A percentile compares a stretch with the other conserved stretches of the same genome.
Evolutionary conservation across 2,113 vertebrate genomes (phyloP).

Genomic region (Urocitellus parryii): DNA sequence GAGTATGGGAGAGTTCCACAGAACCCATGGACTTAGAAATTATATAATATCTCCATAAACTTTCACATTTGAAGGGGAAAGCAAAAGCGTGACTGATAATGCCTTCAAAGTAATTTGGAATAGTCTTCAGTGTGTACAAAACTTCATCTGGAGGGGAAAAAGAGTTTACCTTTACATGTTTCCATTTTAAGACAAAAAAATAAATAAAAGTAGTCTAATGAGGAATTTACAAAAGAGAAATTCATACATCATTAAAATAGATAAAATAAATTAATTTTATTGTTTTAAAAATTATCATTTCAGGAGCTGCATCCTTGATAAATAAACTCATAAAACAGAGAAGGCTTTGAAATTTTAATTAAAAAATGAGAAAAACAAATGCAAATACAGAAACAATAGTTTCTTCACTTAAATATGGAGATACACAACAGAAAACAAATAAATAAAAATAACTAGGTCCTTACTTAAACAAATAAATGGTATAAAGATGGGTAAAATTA

Average conservation of each 20-base stretch:
- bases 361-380: neutral
- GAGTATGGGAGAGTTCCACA: neutral
- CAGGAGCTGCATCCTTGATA: neutral
- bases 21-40: neutral
- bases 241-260: neutral
- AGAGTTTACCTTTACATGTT: neutral
- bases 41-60: neutral
- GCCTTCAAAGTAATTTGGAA: neutral
- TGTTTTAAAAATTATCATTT: conserved; percentile 1
- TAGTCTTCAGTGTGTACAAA: neutral
- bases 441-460: neutral
- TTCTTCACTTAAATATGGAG: neutral
- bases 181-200: conserved; percentile 8
- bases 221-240: neutral
- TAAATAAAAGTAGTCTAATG: neutral
- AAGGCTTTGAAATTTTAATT: neutral
- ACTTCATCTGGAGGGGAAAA: neutral
- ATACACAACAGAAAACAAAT: neutral
- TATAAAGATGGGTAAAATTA: neutral
- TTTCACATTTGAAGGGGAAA: neutral
- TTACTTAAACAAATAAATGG: neutral
- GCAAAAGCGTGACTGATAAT: neutral
- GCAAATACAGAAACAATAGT: neutral
- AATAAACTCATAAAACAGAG: neutral
- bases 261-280: neutral